Evolutionary conservation across 1,140 invertebrate species (phyloP).

Genomic region (Aphaenogaster floridana): DNA sequence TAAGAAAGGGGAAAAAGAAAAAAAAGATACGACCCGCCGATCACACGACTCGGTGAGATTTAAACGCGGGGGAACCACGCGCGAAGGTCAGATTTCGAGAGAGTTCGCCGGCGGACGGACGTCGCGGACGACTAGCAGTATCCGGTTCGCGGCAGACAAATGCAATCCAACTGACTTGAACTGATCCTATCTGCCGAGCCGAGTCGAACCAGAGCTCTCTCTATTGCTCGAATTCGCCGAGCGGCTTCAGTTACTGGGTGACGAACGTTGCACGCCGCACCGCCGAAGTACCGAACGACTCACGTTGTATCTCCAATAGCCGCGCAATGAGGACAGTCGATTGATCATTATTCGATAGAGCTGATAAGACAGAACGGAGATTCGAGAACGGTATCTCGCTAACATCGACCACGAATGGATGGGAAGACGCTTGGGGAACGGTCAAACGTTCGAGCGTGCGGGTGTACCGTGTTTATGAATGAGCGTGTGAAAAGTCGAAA

Average conservation of each 20-base stretch:
- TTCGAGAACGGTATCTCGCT: background rate
- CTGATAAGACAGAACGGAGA: background rate
- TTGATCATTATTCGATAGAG: background rate
- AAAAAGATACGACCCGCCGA: background rate
- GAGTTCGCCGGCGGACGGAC: slow-evolving; percentile 9
- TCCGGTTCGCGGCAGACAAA: slow-evolving; percentile 71
- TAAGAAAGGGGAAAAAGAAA: background rate
- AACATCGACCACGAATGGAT: slow-evolving; percentile 66
- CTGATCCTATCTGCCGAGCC: slow-evolving; percentile 68
- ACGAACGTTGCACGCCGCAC: background rate
- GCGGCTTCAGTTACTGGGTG: slow-evolving; percentile 19
- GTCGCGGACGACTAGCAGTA: slow-evolving; percentile 67
- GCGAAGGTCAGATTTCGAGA: slow-evolving; percentile 50
- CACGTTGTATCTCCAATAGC: background rate
- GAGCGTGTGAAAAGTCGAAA: slow-evolving; percentile 64
- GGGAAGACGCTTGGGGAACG: slow-evolving; percentile 13
- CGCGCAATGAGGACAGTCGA: background rate
- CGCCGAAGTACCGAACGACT: background rate
- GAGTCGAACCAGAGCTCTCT: slow-evolving; percentile 34
- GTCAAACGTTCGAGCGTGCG: slow-evolving; percentile 32
- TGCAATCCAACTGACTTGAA: slow-evolving; percentile 63
- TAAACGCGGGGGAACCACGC: background rate
- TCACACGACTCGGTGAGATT: slow-evolving; percentile 23
- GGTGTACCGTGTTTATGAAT: slow-evolving; percentile 62
- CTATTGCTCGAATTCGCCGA: slow-evolving; percentile 21